phyloP scores from a whole-genome alignment of 2,797 vertebrate species.

The Podarcis siculus region DNA sequence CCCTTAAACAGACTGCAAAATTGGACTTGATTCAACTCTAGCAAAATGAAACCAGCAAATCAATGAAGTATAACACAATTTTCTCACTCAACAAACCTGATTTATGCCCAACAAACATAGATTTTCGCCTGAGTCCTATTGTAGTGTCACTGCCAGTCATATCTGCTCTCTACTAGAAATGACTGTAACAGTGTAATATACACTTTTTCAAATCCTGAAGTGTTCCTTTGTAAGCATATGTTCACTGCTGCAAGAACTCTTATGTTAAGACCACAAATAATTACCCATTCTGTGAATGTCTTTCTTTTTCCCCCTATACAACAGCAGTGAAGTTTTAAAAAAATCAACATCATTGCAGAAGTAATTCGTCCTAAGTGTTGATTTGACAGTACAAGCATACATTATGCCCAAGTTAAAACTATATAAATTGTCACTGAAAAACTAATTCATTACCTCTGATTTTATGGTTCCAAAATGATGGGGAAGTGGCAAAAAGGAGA shows the following conservation, averaged over 20 bases:
- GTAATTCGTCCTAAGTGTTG: not conserved
- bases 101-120: not conserved
- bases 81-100: not conserved
- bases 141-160: not conserved
- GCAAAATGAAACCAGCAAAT: not conserved
- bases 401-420: not conserved
- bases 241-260: not conserved
- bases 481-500: slow-evolving; percentile 90
- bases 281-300: not conserved
- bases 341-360: not conserved
- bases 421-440: slow-evolving; percentile 37
- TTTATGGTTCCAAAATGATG: slow-evolving; percentile 90
- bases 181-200: too few relatives aligned
- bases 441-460: slow-evolving; percentile 81
- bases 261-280: not conserved
- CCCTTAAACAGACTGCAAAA: slow-evolving; percentile 4
- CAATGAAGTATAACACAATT: not conserved
- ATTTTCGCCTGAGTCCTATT: not conserved
- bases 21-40: not conserved
- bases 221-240: not conserved
- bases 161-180: not conserved
- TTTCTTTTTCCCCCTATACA: not conserved
- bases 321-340: not conserved
- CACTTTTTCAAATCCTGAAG: not conserved
- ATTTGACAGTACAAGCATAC: not conserved